These are phyloP conservation scores for Ornithoptera priamus DNA, from an alignment of 2,888 invertebrate genomes.

Conservation along the genomic window DNA sequence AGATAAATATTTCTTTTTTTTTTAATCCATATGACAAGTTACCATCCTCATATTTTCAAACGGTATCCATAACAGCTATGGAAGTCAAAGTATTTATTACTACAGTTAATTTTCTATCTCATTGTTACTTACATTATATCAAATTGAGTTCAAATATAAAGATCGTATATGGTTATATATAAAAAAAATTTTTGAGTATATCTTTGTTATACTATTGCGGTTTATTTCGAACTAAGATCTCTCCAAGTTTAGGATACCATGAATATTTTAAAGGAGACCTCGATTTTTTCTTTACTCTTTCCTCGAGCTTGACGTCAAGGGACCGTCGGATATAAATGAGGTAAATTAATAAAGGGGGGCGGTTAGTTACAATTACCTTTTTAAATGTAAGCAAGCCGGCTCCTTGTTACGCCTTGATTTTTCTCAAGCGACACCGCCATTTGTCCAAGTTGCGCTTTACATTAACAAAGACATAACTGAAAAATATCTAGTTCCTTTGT, in stretches of 20 bases:
- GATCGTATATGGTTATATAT: too few species aligned
- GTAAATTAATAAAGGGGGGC: conserved; percentile 77
- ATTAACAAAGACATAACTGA: conserved; percentile 41
- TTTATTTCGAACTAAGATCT: conserved; percentile 34
- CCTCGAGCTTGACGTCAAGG: conserved; percentile 58
- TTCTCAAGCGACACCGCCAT: conserved; percentile 74
- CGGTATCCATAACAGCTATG: too few species aligned
- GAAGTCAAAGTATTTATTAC: too few species aligned
- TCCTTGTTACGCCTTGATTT: conserved; percentile 74
- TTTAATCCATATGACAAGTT: too few species aligned
- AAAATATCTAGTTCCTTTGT: neutral
- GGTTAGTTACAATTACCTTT: conserved; percentile 80
- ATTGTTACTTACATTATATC: too few species aligned
- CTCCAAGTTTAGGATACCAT: conserved; percentile 48
- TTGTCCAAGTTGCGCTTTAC: conserved; percentile 50
- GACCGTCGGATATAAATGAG: conserved; percentile 67
- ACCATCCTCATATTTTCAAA: too few species aligned
- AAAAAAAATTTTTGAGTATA: too few species aligned
- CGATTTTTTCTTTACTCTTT: conserved; percentile 51
- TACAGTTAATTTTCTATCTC: too few species aligned
- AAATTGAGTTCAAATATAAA: too few species aligned
- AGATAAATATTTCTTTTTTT: too few species aligned
- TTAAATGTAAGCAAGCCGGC: conserved; percentile 76
- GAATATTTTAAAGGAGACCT: conserved; percentile 66
- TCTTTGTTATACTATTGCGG: too few species aligned